A percentile compares a stretch with the other conserved stretches of the same genome.
Conservation (phyloP, 2,113 vertebrate genomes). For the Phalacrocorax aristotelis region DNA sequence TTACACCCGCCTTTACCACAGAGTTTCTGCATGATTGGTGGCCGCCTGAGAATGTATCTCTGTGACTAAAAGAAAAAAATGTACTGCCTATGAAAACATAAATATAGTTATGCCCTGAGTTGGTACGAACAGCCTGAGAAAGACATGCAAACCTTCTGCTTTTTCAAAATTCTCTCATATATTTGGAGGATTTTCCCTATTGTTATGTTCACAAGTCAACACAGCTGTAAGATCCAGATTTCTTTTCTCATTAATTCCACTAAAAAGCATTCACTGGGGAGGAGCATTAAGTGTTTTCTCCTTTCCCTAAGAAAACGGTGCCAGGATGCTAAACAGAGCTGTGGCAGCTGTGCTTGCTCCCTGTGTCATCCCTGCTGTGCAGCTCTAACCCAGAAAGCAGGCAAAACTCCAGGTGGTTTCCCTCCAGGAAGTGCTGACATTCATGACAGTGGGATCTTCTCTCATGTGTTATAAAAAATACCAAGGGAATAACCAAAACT, state of each 20-base stretch:
- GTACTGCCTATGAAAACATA: constrained; percentile 21
- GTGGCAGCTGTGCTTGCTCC: neutral
- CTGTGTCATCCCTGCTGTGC: neutral
- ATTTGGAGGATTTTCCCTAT: neutral
- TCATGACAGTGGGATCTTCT: neutral
- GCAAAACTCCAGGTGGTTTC: neutral
- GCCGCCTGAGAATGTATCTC: constrained; percentile 9
- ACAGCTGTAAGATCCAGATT: neutral
- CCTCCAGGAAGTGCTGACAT: neutral
- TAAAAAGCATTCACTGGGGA: neutral
- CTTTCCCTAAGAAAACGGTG: neutral
- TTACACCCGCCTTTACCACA: neutral
- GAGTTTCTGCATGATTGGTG: neutral
- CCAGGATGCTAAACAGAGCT: neutral
- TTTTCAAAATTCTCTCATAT: neutral
- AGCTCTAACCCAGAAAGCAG: neutral
- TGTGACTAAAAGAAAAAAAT: constrained; percentile 13
- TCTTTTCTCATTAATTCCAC: neutral
- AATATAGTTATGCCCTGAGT: neutral
- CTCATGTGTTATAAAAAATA: neutral
- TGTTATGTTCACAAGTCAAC: constrained; percentile 3
- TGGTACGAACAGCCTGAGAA: constrained; percentile 12
- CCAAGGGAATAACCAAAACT: neutral
- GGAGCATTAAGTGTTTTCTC: neutral
- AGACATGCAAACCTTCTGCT: neutral